Evolutionary conservation across 1,140 invertebrate species (phyloP).

Genomic region (Agrypnia vestita): DNA sequence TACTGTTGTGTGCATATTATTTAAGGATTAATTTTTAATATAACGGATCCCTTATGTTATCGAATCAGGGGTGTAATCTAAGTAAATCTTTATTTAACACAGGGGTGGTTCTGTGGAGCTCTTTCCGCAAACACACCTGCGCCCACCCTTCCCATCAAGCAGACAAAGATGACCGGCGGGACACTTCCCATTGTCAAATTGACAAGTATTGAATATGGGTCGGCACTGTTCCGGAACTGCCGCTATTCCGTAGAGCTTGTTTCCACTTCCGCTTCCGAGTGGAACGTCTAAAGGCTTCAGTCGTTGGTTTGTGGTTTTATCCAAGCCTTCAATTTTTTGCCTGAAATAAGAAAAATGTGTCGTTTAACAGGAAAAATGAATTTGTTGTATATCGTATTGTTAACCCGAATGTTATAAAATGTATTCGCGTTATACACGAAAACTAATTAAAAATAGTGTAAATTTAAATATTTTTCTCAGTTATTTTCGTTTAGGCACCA

Average conservation of each 20-base stretch:
- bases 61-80: not conserved
- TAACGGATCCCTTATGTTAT: not conserved
- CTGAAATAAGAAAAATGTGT: constrained; percentile 68
- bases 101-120: constrained; percentile 57
- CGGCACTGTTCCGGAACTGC: constrained; percentile 87
- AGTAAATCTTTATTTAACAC: constrained; percentile 46
- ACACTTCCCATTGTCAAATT: constrained; percentile 88
- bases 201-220: constrained; percentile 83
- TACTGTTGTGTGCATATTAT: too few relatives aligned
- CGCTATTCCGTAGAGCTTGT: constrained; percentile 90
- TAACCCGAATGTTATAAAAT: too few relatives aligned
- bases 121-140: constrained; percentile 79
- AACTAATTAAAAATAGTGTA: too few relatives aligned
- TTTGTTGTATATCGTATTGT: too few relatives aligned
- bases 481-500: too few relatives aligned
- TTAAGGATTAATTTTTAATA: too few relatives aligned
- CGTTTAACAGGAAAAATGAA: too few relatives aligned
- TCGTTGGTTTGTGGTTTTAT: constrained; percentile 77
- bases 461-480: too few relatives aligned
- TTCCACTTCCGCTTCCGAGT: constrained; percentile 83
- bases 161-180: constrained; percentile 85
- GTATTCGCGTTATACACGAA: too few relatives aligned
- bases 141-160: constrained; percentile 80
- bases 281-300: constrained; percentile 80
- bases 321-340: constrained; percentile 84